A percentile compares a stretch with the other conserved stretches of the same genome.
phyloP scores from a whole-genome alignment of 2,888 invertebrate species.

The Heliconius ismenius region DNA sequence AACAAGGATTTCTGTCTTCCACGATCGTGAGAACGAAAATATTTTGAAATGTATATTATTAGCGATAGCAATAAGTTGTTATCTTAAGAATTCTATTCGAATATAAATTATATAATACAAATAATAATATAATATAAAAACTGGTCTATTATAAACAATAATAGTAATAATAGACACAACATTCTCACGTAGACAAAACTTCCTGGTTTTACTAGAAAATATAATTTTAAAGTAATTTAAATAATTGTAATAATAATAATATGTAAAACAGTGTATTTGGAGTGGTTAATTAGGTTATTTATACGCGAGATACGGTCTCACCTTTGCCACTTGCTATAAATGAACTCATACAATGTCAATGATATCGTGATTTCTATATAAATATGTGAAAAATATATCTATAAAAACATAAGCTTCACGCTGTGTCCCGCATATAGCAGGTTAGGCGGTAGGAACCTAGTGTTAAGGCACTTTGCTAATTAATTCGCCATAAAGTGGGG shows the following conservation, averaged over 20 bases:
- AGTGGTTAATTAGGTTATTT: slow-evolving; percentile 11
- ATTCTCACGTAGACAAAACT: not conserved
- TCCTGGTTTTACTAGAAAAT: slow-evolving; percentile 14
- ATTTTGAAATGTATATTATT: not conserved
- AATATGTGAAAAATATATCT: not conserved
- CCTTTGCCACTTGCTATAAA: slow-evolving; percentile 6
- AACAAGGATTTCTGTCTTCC: no score
- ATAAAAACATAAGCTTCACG: no score
- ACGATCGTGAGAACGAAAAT: no score
- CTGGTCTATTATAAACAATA: not conserved
- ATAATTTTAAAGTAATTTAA: slow-evolving; percentile 9
- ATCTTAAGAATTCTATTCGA: no score
- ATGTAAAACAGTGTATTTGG: not conserved
- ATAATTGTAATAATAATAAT: slow-evolving; percentile 7
- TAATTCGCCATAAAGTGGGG: no score
- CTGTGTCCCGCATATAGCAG: no score
- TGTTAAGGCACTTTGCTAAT: no score
- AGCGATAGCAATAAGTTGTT: not conserved
- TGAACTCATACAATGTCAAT: slow-evolving; percentile 8
- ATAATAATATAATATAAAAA: not conserved
- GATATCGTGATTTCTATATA: not conserved
- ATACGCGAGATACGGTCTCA: slow-evolving; percentile 5
- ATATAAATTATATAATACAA: no score
- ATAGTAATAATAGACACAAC: not conserved
- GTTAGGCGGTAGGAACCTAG: no score